Percentiles rank a stretch among this genome's conserved stretches.
These are phyloP conservation scores for Pipistrellus pygmaeus DNA, from an alignment of 2,797 vertebrate species.

Conservation along the genomic window DNA sequence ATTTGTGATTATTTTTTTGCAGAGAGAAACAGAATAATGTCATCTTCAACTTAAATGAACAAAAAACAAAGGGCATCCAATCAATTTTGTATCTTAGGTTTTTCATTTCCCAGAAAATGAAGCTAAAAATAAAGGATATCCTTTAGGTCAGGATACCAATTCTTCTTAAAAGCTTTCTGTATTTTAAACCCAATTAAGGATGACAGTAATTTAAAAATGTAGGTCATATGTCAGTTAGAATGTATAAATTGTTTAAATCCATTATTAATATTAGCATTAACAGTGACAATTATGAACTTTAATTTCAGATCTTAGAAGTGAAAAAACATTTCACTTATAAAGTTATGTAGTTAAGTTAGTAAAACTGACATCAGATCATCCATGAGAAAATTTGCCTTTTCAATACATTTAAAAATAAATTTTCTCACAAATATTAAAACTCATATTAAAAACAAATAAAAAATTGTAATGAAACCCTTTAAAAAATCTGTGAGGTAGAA, in stretches of 20 bases:
- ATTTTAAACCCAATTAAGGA: slow-evolving; percentile 5
- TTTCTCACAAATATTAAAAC: not conserved
- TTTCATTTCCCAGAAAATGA: slow-evolving; percentile 54
- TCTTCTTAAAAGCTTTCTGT: slow-evolving; percentile 28
- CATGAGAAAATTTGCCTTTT: slow-evolving; percentile 53
- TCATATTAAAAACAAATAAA: not conserved
- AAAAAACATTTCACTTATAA: not conserved
- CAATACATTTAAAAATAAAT: slow-evolving; percentile 1
- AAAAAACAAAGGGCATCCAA: slow-evolving; percentile 46
- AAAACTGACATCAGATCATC: not conserved
- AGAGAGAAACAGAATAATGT: slow-evolving; percentile 22
- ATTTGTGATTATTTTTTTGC: slow-evolving; percentile 15
- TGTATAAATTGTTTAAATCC: slow-evolving; percentile 17
- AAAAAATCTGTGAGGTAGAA: not conserved
- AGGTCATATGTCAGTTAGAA: slow-evolving; percentile 26
- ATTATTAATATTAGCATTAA: slow-evolving; percentile 22
- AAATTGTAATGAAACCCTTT: slow-evolving; percentile 39
- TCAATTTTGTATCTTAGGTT: not conserved
- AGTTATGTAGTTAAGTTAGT: not conserved
- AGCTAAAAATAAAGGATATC: not conserved
- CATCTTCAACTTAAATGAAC: slow-evolving; percentile 36
- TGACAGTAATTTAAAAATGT: slow-evolving; percentile 51
- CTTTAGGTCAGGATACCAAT: not conserved
- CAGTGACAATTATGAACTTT: not conserved
- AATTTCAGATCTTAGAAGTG: slow-evolving; percentile 30